Conservation (phyloP, 2,888 invertebrate species). For the Tortricodes alternella region DNA sequence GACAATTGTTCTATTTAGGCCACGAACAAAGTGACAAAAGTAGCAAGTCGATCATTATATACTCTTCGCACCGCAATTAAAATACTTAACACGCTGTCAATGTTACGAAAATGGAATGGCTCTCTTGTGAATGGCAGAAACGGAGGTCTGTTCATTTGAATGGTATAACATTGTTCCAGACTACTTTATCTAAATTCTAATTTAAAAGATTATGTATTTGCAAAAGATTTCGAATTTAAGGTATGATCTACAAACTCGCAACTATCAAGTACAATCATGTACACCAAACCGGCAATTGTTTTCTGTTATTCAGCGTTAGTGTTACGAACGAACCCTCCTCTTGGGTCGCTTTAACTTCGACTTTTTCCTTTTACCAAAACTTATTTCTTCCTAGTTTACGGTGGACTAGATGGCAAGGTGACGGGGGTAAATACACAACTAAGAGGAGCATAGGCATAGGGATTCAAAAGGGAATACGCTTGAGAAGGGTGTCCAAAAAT, state of each 20-base stretch:
- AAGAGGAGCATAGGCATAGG: slow-evolving; percentile 84
- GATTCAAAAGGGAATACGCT: slow-evolving; percentile 84
- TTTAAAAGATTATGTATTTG: no score
- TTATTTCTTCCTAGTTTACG: slow-evolving; percentile 40
- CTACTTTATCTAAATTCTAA: no score
- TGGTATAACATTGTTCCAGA: no score
- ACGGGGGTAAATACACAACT: slow-evolving; percentile 83
- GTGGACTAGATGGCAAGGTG: slow-evolving; percentile 70
- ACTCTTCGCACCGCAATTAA: slow-evolving; percentile 61
- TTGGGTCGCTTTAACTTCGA: neutral
- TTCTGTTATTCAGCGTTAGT: no score
- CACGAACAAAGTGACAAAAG: slow-evolving; percentile 52
- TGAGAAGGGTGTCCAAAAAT: slow-evolving; percentile 85
- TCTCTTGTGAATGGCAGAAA: slow-evolving; percentile 27
- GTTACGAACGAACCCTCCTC: no score
- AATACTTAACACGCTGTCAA: slow-evolving; percentile 52
- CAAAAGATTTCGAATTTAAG: no score
- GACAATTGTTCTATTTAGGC: slow-evolving; percentile 41
- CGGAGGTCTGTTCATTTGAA: slow-evolving; percentile 8
- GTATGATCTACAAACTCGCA: no score
- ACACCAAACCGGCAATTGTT: no score
- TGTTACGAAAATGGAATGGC: slow-evolving; percentile 39
- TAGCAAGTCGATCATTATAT: slow-evolving; percentile 59
- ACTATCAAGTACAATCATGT: no score
- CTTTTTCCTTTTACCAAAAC: slow-evolving; percentile 8